Evolutionary conservation across 2,888 invertebrate genomes (phyloP), one percentile per base, ranked within the genome.

Genomic region (Bugulina stolonifera): DNA sequence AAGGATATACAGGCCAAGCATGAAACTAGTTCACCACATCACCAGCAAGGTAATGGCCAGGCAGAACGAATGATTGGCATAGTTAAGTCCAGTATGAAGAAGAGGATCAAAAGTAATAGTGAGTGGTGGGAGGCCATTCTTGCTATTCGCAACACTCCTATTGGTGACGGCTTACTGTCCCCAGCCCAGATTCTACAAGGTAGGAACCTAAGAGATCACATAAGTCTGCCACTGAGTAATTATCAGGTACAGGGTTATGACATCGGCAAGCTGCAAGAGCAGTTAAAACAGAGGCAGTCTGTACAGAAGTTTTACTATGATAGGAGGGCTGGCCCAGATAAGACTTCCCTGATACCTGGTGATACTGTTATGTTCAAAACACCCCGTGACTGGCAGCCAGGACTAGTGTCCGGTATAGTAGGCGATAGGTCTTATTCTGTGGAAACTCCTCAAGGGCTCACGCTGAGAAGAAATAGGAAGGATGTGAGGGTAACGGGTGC

Each of bases 161-260:
- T 64, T 2, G 32, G 10, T 32, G 64, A 64, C 14, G 64, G 32
- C 5, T 64, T 25, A 32, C 64, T n/a, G 2, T 64, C 64, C 22
- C 64, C 64, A 3, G 10, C 32, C 32, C 2, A 64, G n/a, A 2
- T 64, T 14, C n/a, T 64, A n/a, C 64, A 64, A 32, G 64, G 64
- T 2, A 2, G 34, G 18, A 32, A 14, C 3, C n/a, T 64, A n/a
- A 27, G 32, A 27, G 64, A 64, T 27, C 2, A 22, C 22, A 27
- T 32, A 10, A 27, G 29, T 14, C 29, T 34, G 10, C 22, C 3
- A 32, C 3, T 5, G 10, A 64, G 5, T 25, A 25, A 32, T 2
- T 64, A 64, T 32, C 64, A 64, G 32, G 64, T 64, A 34, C 10
- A 3, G 5, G 27, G 32, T 14, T 64, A 64, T 64, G 32, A 64